Evolutionary conservation across 2,797 vertebrate genomes (phyloP).

Genomic region (Oreortyx pictus): DNA sequence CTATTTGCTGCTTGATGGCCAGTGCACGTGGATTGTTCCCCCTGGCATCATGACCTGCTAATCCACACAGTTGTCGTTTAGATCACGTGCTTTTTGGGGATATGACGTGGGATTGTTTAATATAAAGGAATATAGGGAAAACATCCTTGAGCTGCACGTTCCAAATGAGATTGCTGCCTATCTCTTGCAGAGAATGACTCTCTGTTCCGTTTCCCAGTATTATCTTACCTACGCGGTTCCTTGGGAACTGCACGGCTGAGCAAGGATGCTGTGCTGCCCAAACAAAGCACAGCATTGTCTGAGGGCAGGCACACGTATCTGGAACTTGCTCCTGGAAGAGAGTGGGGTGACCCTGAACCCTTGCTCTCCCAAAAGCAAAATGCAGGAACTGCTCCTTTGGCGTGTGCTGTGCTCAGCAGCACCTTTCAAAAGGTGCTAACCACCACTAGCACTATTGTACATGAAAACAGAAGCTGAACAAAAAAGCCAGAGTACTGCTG

Average conservation of each 20-base stretch:
- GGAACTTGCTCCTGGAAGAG: constrained; percentile 59
- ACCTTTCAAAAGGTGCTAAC: constrained; percentile 8
- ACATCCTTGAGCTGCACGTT: neutral
- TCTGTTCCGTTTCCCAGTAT: constrained; percentile 34
- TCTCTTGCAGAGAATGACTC: neutral
- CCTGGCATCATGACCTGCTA: neutral
- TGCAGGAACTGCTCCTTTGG: neutral
- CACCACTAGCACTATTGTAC: neutral
- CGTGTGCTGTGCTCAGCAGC: constrained; percentile 2
- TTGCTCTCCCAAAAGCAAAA: constrained; percentile 28
- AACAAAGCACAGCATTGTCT: constrained; percentile 69
- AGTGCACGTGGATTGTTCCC: neutral
- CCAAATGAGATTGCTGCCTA: neutral
- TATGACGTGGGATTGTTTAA: neutral
- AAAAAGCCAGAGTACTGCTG: neutral
- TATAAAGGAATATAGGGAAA: neutral
- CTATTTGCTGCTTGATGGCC: neutral
- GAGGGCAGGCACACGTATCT: constrained; percentile 4
- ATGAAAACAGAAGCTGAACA: neutral
- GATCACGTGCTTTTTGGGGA: constrained; percentile 24
- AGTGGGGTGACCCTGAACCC: constrained; percentile 55
- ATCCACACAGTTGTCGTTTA: constrained; percentile 23
- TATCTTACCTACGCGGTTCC: constrained; percentile 42
- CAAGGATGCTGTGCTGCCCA: constrained; percentile 54
- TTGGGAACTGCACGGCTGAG: constrained; percentile 62